Conservation (phyloP, 2,888 invertebrate species). For the Xanthia togata region DNA sequence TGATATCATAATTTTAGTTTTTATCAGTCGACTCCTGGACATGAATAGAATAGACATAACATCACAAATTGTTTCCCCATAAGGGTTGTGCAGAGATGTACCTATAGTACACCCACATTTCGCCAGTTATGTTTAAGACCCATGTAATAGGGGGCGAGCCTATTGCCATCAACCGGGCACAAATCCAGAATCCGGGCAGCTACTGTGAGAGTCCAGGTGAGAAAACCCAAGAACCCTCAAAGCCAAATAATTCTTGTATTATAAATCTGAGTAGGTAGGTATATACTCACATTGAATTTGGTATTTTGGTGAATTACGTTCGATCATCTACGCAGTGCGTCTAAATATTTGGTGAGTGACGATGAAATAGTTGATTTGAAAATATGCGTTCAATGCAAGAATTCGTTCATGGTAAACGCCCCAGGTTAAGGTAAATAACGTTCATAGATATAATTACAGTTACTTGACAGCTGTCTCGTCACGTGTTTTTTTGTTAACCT, state of each 20-base stretch:
- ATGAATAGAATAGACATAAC: not conserved
- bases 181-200: not conserved
- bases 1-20: not conserved
- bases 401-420: conserved; percentile 7
- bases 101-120: not conserved
- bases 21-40: not conserved
- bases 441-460: too few species aligned
- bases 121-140: not conserved
- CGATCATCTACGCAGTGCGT: not conserved
- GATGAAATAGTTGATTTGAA: conserved; percentile 21
- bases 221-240: not conserved
- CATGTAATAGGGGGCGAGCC: not conserved
- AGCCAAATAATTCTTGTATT: not conserved
- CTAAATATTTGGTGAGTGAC: too few species aligned
- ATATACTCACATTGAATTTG: not conserved
- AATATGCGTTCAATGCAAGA: conserved; percentile 7
- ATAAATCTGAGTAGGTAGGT: not conserved
- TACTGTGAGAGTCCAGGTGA: not conserved
- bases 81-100: not conserved
- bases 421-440: too few species aligned
- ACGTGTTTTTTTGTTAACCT: too few species aligned
- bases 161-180: not conserved
- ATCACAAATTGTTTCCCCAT: not conserved
- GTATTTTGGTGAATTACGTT: conserved; percentile 1
- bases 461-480: too few species aligned